These are phyloP conservation scores for Apodemia mormo DNA, from an alignment of 2,888 invertebrate genomes.

Conservation along the genomic window DNA sequence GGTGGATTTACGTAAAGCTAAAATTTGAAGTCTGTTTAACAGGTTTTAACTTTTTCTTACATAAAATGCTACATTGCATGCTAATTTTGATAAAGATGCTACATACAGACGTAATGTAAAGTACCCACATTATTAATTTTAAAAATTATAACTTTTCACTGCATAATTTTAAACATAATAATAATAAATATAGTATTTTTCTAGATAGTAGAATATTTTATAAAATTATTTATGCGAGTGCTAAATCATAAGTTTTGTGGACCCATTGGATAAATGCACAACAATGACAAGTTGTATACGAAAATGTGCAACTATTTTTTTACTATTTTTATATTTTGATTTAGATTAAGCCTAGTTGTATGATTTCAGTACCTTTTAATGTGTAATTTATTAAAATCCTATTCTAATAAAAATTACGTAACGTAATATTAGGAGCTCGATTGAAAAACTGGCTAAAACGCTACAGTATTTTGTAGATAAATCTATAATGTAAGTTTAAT, in stretches of 20 bases:
- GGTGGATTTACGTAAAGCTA: too few relatives aligned
- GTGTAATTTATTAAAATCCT: conserved; percentile 69
- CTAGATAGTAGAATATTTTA: conserved; percentile 8
- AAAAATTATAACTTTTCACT: not conserved
- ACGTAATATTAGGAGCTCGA: conserved; percentile 61
- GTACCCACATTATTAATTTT: not conserved
- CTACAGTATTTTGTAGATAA: conserved; percentile 82
- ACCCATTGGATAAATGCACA: conserved; percentile 52
- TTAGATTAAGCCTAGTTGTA: conserved; percentile 80
- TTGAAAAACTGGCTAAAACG: conserved; percentile 75
- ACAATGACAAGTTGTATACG: conserved; percentile 70
- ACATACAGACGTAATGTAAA: not conserved
- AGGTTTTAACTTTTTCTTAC: too few relatives aligned
- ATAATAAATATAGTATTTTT: conserved; percentile 11
- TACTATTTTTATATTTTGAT: conserved; percentile 82
- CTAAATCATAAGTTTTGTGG: not conserved
- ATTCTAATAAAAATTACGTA: conserved; percentile 69
- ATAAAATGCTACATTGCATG: too few relatives aligned
- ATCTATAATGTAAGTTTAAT: conserved; percentile 80
- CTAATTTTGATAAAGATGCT: not conserved
- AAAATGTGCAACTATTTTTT: conserved; percentile 79
- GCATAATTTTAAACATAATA: not conserved
- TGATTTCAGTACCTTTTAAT: conserved; percentile 71
- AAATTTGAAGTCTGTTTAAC: too few relatives aligned
- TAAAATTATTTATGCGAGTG: not conserved